These are phyloP conservation scores for Ariolimax columbianus DNA, from an alignment of 2,888 invertebrate genomes.

Conservation along the genomic window DNA sequence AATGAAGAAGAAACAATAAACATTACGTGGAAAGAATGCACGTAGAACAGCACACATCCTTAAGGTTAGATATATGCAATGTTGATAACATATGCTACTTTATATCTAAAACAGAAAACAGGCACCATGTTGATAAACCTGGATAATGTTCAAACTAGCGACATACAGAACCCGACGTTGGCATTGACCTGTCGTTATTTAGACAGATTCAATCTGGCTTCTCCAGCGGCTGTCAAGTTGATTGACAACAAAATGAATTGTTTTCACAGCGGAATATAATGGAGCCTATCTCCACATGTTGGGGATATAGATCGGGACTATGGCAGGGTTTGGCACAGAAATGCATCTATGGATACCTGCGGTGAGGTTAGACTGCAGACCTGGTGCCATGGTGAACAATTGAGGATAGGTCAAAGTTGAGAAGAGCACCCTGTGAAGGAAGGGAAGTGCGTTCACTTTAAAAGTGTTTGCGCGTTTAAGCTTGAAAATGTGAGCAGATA, in stretches of 20 bases:
- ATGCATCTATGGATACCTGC: not conserved
- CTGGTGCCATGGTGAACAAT: not conserved
- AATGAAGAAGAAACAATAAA: not conserved
- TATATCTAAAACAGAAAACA: not conserved
- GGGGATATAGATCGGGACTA: not conserved
- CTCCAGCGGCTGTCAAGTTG: constrained; percentile 3
- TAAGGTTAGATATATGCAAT: constrained; percentile 1
- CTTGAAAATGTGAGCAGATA: too few relatives aligned
- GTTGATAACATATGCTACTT: not conserved
- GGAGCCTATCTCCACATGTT: constrained; percentile 7
- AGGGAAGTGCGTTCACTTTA: too few relatives aligned
- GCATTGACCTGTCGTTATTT: not conserved
- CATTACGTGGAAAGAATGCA: not conserved
- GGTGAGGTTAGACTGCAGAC: not conserved
- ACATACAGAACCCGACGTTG: not conserved
- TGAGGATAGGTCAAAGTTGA: not conserved
- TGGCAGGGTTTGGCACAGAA: not conserved
- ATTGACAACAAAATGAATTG: constrained; percentile 30
- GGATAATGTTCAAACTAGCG: not conserved
- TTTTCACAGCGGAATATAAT: constrained; percentile 7
- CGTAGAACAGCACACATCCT: not conserved
- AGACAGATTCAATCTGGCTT: not conserved
- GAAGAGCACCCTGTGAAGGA: not conserved
- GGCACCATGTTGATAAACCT: not conserved
- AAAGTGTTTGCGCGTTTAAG: too few relatives aligned